phyloP scores from a whole-genome alignment of 2,113 vertebrate genomes.

The Aplodontia rufa region DNA sequence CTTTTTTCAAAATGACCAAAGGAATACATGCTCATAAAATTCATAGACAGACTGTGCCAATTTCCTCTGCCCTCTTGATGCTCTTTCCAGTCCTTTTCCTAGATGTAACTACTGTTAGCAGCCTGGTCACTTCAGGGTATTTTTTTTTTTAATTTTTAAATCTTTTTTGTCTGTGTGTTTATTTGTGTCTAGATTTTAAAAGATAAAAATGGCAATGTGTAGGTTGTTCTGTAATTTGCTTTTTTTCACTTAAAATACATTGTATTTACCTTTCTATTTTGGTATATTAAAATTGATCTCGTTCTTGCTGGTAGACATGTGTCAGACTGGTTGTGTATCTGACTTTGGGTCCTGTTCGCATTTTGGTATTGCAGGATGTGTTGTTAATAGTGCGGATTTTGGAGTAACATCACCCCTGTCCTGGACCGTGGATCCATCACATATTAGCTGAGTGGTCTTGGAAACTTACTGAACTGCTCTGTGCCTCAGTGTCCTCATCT shows the following conservation, averaged over 20 bases:
- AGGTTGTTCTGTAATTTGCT: not conserved
- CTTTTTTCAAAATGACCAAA: not conserved
- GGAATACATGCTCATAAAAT: not conserved
- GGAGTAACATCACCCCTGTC: not conserved
- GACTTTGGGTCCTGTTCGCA: not conserved
- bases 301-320: not conserved
- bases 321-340: fast-evolving
- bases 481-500: not conserved
- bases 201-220: not conserved
- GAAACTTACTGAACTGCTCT: too few relatives aligned
- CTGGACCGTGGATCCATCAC: not conserved
- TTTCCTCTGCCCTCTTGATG: too few relatives aligned
- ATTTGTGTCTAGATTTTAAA: not conserved
- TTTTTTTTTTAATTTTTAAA: too few relatives aligned
- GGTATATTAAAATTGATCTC: not conserved
- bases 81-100: not conserved
- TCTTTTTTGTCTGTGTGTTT: not conserved
- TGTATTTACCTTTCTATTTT: not conserved
- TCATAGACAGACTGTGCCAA: not conserved
- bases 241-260: not conserved
- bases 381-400: not conserved
- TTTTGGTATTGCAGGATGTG: not conserved
- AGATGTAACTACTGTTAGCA: not conserved
- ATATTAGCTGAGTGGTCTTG: not conserved
- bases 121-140: not conserved